Evolutionary conservation across 2,888 invertebrate genomes (phyloP), one percentile per base, ranked within the genome.

Genomic region (Scaptomyza flava): DNA sequence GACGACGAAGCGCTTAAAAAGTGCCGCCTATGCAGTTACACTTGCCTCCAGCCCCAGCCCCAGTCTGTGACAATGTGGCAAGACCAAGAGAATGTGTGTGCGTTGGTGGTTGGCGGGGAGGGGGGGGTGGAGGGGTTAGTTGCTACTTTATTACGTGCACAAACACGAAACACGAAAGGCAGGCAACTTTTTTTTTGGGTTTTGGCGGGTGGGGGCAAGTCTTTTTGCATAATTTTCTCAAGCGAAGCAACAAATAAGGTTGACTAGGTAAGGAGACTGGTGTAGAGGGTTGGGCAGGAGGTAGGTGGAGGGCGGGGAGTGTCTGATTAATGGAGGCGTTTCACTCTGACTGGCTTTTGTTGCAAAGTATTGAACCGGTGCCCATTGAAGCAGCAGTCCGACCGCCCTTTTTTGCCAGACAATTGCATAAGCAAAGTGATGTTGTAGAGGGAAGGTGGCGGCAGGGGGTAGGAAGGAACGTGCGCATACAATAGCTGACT

Each of bases 171-270:
- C 68, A 62, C 52, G 58, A 56, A 62, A 8, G 38, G 41, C 9
- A 4, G 61, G 23, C 60, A 54, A 51, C 64, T 50, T 27, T 27
- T 27, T 27, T 67, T 67, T 65, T 62, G 61, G 48, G 63, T 14
- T 33, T 17, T 17, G 17, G 33, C 46, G 1, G 30, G n/a, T n/a
- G 30, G 30, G 8, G 30, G 30, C 6, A 30, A 14, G 14, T 7
- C 72, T 73, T 60, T 73, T 73, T 82, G 82, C 76, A 80, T 80
- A 80, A 85, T 82, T 75, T 80, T 64, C 76, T 65, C 65, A 67
- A 67, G 77, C 58, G 64, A 67, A 76, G 84, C 81, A 83, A 83
- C 80, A 81, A 83, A 76, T 81, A 65, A 62, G 48, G 38, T 50
- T 38, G 42, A 50, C 51, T 45, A 23, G 27, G 11, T 4, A 30